Base-by-base conservation (phyloP, 2,113 vertebrate genomes). In the Crotalus tigris region DNA sequence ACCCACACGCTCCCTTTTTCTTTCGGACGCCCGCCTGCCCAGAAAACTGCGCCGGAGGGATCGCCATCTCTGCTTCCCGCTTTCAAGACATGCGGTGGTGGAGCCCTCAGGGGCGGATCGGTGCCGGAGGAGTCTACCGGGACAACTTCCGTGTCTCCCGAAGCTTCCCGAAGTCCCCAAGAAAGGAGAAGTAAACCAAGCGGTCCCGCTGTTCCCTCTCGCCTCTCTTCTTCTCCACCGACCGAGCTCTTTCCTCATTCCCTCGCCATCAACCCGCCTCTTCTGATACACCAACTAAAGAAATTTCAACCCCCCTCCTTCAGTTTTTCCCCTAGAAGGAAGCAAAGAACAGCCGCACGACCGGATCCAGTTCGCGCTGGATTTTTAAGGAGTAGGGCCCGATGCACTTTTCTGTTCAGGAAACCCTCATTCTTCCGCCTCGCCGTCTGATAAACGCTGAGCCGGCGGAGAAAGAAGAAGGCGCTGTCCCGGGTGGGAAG, bases 11-110 rank as follows among this genome's bases (percentile, higher is more conserved):
- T 39, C 88, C 95, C 88, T 54, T 55, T n/a, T 64, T 46, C 87
- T 33, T 54, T 26, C 3, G 59, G 58, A 54, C 39, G 86, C 23
- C 64, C 33, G 58, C 91, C 59, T 54, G 58, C 87, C 59, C 15
- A 39, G 23, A 39, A 39, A 39, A 90, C 94, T 92, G 69, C 53
- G 91, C 95, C 92, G 75, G 95, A 88, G 94, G 95, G 94, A 95
- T 94, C 95, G 95, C 96, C 95, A 95, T 81, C 87, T 46, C 92
- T 21, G 29, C 61, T 93, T 94, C 95, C 95, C 94, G 95, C 94
- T 95, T 94, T 96, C 96, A 94, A 96, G 98, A 98, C 98, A 98
- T 98, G 98, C 97, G 96, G 97, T 96, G 96, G 96, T 94, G 95
- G 95, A 96, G 97, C 95, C 94, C 95, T 95, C 96, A 94, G 91